phyloP scores from a whole-genome alignment of 2,797 vertebrate genomes.

The Neosilurus mollespiculum region DNA sequence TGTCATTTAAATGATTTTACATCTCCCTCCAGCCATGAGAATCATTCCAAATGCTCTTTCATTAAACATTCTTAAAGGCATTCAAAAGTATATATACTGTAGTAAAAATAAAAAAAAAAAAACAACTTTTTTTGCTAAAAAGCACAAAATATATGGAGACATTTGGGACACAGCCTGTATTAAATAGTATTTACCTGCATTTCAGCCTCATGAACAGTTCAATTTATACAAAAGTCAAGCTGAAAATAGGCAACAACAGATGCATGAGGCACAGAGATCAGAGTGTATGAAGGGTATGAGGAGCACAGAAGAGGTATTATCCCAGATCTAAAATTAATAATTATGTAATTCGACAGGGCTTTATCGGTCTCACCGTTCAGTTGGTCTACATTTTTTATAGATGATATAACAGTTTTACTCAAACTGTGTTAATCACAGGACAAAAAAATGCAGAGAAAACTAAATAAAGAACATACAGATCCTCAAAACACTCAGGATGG shows the following conservation, averaged over 20 bases:
- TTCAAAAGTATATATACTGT: no score
- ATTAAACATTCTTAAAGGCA: no score
- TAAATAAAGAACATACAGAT: not conserved
- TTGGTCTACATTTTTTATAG: not conserved
- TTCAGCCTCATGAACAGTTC: not conserved
- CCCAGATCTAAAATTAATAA: not conserved
- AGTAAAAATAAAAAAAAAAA: no score
- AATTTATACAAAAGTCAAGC: not conserved
- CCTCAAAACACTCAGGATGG: not conserved
- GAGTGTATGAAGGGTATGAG: not conserved
- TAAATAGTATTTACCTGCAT: conserved; percentile 8
- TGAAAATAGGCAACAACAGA: conserved; percentile 2
- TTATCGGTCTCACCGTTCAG: not conserved
- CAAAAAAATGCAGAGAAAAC: not conserved
- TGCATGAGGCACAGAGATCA: conserved; percentile 7
- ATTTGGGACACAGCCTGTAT: no score
- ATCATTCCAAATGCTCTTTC: no score
- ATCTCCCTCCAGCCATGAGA: no score
- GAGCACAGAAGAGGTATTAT: not conserved
- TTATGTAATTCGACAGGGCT: not conserved
- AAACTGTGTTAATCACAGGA: not conserved
- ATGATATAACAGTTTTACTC: conserved; percentile 8
- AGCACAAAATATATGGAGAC: no score
- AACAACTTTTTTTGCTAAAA: no score
- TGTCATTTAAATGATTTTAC: no score